Conservation (phyloP, 2,888 invertebrate genomes). For the Stenurella melanura region DNA sequence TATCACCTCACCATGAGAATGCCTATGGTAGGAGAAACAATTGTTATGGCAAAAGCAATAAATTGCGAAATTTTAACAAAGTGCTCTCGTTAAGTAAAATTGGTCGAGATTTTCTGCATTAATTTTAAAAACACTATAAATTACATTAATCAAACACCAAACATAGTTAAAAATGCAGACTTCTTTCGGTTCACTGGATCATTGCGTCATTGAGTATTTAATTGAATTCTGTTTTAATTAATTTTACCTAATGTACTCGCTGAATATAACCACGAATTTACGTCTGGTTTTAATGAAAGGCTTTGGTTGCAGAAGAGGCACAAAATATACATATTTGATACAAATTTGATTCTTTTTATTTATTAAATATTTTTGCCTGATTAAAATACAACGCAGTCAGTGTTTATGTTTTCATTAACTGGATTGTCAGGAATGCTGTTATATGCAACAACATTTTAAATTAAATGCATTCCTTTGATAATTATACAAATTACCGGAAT, state of each 20-base stretch:
- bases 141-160: too few species aligned
- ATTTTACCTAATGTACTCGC: constrained; percentile 1
- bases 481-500: neutral
- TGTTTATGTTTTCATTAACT: neutral
- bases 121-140: too few species aligned
- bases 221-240: constrained; percentile 29
- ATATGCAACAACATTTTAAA: neutral
- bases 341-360: constrained; percentile 7
- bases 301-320: neutral
- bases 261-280: constrained; percentile 2
- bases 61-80: too few species aligned
- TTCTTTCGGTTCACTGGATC: neutral
- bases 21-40: too few species aligned
- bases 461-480: neutral
- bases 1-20: too few species aligned
- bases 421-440: neutral
- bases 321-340: constrained; percentile 15
- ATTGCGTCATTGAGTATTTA: constrained; percentile 8
- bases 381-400: neutral
- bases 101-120: too few species aligned
- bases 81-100: too few species aligned
- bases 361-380: constrained; percentile 3
- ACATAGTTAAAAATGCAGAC: neutral
- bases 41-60: too few species aligned
- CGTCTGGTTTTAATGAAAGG: neutral